Conservation (phyloP, 2,888 invertebrate genomes). For the Eumerus sabulonum region DNA sequence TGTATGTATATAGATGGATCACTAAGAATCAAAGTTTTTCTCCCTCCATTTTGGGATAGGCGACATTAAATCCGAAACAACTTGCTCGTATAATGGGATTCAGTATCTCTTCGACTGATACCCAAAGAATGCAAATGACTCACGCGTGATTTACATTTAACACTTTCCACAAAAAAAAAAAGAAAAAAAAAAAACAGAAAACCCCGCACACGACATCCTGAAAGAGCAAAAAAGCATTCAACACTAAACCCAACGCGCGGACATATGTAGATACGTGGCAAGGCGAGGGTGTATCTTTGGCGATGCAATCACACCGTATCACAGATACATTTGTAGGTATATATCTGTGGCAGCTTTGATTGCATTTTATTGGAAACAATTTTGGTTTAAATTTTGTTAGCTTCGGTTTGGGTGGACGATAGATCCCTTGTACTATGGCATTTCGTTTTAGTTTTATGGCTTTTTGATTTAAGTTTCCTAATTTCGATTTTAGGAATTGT, state of each 20-base stretch:
- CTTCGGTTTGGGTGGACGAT: background rate
- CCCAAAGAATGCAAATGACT: conserved; percentile 4
- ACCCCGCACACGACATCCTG: background rate
- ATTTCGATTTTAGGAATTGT: too few relatives aligned
- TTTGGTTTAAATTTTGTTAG: background rate
- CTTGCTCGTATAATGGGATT: conserved; percentile 11
- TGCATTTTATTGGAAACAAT: conserved; percentile 9
- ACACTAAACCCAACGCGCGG: too few relatives aligned
- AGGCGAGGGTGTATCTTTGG: background rate
- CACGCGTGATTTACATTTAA: conserved; percentile 9
- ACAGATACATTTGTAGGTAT: background rate
- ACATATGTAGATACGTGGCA: too few relatives aligned
- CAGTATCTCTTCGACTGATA: conserved; percentile 3
- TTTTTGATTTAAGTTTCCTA: too few relatives aligned
- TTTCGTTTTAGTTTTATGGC: too few relatives aligned
- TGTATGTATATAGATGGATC: too few relatives aligned
- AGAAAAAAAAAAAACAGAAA: background rate
- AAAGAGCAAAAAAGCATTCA: background rate
- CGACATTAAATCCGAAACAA: too few relatives aligned
- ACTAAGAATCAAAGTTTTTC: too few relatives aligned
- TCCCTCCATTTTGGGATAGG: too few relatives aligned
- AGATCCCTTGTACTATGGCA: too few relatives aligned
- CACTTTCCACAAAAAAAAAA: conserved; percentile 11
- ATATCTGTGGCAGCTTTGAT: background rate
- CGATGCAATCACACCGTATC: conserved; percentile 17